These are phyloP conservation scores for Varecia variegata DNA, from an alignment of 2,797 vertebrate species.

Conservation along the genomic window DNA sequence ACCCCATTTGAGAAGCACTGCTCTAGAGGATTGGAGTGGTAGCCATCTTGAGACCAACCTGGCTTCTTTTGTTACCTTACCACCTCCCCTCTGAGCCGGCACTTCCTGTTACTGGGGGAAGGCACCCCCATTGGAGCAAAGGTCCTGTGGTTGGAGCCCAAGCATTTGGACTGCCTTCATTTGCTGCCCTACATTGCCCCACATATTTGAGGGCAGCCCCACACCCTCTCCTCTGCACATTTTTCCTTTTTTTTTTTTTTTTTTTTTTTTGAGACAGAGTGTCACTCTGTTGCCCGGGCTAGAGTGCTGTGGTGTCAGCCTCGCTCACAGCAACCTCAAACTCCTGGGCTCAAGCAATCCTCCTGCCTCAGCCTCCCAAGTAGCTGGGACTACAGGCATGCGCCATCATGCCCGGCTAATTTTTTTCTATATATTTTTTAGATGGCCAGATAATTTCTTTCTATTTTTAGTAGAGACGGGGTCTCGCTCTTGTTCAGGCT, in stretches of 20 bases:
- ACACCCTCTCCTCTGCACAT: background rate
- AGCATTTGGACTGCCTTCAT: background rate
- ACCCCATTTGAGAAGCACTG: background rate
- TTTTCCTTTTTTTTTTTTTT: background rate
- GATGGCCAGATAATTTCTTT: too few relatives aligned
- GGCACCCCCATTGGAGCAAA: background rate
- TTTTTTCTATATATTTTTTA: too few relatives aligned
- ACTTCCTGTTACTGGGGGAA: constrained; percentile 32
- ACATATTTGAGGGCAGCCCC: background rate
- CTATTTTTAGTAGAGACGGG: too few relatives aligned
- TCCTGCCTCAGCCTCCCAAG: too few relatives aligned
- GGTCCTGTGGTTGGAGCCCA: background rate
- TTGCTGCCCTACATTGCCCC: background rate
- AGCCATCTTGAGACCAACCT: background rate
- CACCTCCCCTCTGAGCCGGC: background rate
- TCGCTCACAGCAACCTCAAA: too few relatives aligned
- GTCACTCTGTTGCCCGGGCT: too few relatives aligned
- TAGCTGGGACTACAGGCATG: too few relatives aligned
- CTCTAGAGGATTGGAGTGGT: background rate
- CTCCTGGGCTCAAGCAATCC: too few relatives aligned
- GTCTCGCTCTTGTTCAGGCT: too few relatives aligned
- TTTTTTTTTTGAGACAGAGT: too few relatives aligned
- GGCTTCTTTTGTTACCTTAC: background rate
- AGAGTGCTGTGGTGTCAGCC: too few relatives aligned
- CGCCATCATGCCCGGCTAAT: too few relatives aligned